These are phyloP conservation scores for Anthoscopus minutus DNA, from an alignment of 2,113 vertebrate species.

Conservation along the genomic window DNA sequence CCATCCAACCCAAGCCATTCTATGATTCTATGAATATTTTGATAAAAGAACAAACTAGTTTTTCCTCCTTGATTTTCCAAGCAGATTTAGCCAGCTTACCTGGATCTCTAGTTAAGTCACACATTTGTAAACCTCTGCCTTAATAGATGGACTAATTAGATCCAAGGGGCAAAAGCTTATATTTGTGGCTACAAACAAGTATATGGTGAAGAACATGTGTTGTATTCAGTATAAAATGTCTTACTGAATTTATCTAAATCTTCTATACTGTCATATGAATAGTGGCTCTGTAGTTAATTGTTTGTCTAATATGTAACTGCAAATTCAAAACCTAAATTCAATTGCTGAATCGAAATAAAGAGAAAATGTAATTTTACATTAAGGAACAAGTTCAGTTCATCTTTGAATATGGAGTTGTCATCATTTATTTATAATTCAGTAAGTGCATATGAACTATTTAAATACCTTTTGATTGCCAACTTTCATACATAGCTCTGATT, in stretches of 20 bases:
- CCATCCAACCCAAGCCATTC: not conserved
- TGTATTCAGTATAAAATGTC: not conserved
- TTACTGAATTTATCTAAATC: not conserved
- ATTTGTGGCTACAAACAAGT: not conserved
- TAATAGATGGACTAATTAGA: not conserved
- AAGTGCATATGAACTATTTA: constrained; percentile 3
- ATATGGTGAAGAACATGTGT: not conserved
- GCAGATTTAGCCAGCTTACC: not conserved
- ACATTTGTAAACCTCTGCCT: not conserved
- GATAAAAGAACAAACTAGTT: not conserved
- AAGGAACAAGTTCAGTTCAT: not conserved
- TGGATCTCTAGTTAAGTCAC: not conserved
- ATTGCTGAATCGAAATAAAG: not conserved
- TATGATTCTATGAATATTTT: not conserved
- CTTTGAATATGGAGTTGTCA: not conserved
- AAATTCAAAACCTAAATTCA: not conserved
- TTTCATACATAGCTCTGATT: not conserved
- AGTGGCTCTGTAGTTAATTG: not conserved
- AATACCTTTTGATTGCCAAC: not conserved
- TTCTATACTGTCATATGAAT: not conserved
- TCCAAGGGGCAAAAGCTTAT: not conserved
- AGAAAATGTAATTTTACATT: not conserved
- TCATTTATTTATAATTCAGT: not conserved
- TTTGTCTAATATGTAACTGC: not conserved
- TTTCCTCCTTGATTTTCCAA: not conserved